Conservation (phyloP, 2,888 invertebrate genomes). For the Chrysotoxum bicinctum region DNA sequence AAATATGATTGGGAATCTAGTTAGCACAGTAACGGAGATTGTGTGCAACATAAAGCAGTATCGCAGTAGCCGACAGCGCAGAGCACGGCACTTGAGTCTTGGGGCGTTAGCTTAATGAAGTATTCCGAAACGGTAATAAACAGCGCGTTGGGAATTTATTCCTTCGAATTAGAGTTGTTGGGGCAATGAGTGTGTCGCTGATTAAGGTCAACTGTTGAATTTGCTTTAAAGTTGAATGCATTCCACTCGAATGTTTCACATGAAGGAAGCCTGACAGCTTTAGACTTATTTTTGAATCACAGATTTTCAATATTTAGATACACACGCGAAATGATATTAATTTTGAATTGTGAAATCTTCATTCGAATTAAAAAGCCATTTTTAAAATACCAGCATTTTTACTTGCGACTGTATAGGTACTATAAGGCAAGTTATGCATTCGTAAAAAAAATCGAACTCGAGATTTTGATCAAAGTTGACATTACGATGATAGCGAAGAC, state of each 20-base stretch:
- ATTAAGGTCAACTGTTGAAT: constrained; percentile 24
- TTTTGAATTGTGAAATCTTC: too few species aligned
- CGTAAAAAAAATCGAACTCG: too few species aligned
- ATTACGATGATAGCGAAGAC: too few species aligned
- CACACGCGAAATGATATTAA: too few species aligned
- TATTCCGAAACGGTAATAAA: constrained; percentile 5
- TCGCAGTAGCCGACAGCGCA: background rate
- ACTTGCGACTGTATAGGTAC: too few species aligned
- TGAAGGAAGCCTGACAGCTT: too few species aligned
- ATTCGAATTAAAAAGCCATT: too few species aligned
- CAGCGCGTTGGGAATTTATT: background rate
- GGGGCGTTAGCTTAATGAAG: background rate
- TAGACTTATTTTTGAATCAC: too few species aligned
- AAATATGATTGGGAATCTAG: constrained; percentile 65
- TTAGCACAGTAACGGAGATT: constrained; percentile 39
- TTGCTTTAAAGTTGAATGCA: background rate
- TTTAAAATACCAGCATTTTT: too few species aligned
- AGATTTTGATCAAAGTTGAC: too few species aligned
- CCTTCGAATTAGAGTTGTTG: background rate
- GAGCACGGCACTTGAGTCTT: background rate
- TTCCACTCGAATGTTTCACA: background rate
- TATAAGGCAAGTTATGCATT: too few species aligned
- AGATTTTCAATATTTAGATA: too few species aligned
- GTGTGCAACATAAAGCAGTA: constrained; percentile 12
- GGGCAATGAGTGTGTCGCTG: background rate